Conservation (phyloP, 2,797 vertebrate genomes). For the Decapterus maruadsi region DNA sequence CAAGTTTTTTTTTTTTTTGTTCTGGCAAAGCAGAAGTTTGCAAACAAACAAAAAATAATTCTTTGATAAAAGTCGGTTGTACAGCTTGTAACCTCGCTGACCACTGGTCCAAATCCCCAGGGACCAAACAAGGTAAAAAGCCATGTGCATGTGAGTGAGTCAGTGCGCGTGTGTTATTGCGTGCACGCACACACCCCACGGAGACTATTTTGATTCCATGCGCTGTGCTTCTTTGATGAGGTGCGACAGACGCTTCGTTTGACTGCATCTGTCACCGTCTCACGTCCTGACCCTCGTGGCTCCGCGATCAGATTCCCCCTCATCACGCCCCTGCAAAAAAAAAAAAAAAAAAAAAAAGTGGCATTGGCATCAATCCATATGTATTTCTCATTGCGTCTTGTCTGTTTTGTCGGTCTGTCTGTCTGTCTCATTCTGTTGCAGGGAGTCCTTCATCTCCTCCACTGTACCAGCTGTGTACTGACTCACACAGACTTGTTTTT, state of each 20-base stretch:
- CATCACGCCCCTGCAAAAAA: conserved; percentile 12
- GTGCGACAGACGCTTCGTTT: conserved; percentile 38
- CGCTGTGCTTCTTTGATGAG: conserved; percentile 15
- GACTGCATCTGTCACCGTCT: conserved; percentile 46
- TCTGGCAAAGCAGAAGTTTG: not conserved
- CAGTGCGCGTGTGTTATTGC: not conserved
- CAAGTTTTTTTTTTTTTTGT: not conserved
- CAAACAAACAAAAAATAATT: not conserved
- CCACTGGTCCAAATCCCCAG: not conserved
- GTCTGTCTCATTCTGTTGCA: not conserved
- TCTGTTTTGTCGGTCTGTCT: not conserved
- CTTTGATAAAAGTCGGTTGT: not conserved
- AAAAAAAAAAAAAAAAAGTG: conserved; percentile 3
- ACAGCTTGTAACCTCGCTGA: not conserved
- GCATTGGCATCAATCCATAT: conserved; percentile 11
- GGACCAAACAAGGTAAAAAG: not conserved
- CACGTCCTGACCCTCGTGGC: conserved; percentile 27
- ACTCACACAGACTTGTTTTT: not conserved
- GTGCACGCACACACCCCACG: not conserved
- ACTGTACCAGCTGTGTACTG: not conserved
- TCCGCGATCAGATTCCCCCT: conserved; percentile 44
- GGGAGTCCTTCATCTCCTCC: conserved; percentile 2
- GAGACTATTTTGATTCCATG: conserved; percentile 28
- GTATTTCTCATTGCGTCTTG: not conserved
- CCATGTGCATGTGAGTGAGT: not conserved